A percentile compares a stretch with the other conserved stretches of the same genome.
These are phyloP conservation scores for Nyctibius bracteatus DNA, from an alignment of 2,113 vertebrate genomes.

Conservation along the genomic window DNA sequence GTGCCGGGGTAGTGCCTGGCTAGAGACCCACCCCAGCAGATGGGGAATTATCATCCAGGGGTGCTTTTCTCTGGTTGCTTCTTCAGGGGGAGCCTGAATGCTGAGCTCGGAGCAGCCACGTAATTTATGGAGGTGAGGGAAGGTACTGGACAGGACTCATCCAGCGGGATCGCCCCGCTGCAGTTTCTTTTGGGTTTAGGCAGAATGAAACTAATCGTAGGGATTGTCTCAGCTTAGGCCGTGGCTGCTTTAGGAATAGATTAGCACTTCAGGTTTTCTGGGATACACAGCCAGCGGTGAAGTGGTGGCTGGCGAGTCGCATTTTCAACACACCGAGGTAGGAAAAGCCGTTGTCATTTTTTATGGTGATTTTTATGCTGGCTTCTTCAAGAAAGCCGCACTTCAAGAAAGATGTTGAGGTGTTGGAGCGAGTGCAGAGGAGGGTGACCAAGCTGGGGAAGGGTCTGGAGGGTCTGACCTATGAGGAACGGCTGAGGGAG, in stretches of 20 bases:
- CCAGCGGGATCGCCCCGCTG: not conserved
- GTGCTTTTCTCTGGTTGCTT: not conserved
- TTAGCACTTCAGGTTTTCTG: not conserved
- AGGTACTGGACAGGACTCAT: not conserved
- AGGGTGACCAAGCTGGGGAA: too few relatives aligned
- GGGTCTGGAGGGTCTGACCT: too few relatives aligned
- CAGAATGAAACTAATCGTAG: not conserved
- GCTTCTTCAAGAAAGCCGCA: too few relatives aligned
- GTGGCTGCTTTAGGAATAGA: not conserved
- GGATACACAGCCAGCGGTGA: not conserved
- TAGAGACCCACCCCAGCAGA: not conserved
- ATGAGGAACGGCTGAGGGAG: too few relatives aligned
- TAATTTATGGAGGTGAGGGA: not conserved
- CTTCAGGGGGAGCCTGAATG: not conserved
- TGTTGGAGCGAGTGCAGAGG: too few relatives aligned
- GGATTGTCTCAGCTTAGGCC: not conserved
- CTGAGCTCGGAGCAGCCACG: not conserved
- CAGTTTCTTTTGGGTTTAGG: not conserved
- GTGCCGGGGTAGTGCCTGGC: not conserved
- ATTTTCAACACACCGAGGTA: not conserved
- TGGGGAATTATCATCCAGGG: not conserved
- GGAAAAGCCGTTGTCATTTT: not conserved
- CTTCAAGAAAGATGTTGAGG: too few relatives aligned
- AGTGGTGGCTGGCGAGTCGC: not conserved
- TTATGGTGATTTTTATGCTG: not conserved